These are phyloP conservation scores for Cephalotes varians DNA, from an alignment of 2,888 invertebrate species.

Conservation along the genomic window DNA sequence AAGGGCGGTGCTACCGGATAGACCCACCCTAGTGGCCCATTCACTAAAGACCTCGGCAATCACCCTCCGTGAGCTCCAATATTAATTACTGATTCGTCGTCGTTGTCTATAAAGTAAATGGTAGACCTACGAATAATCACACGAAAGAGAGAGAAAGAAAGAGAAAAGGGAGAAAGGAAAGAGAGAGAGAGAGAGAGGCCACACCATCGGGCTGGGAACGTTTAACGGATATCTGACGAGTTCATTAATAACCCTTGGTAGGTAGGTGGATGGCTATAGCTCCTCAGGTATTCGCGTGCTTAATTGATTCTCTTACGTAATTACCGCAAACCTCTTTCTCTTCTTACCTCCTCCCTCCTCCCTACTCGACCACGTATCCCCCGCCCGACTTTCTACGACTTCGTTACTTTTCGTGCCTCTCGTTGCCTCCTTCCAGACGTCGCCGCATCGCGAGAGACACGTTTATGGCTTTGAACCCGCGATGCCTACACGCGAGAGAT, in stretches of 20 bases:
- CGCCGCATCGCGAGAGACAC: constrained; percentile 47
- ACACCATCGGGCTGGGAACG: constrained; percentile 70
- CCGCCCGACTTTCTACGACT: constrained; percentile 1
- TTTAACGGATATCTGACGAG: constrained; percentile 81
- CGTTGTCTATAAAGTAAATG: constrained; percentile 60
- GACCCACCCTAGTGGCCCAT: constrained; percentile 68
- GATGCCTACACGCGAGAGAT: constrained; percentile 44
- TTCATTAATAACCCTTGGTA: constrained; percentile 80
- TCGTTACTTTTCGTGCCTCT: constrained; percentile 27
- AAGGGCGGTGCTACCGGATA: constrained; percentile 65
- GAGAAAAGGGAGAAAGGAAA: constrained; percentile 3
- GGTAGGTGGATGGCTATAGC: constrained; percentile 72
- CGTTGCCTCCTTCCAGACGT: constrained; percentile 20
- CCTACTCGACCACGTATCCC: neutral
- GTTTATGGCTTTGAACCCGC: constrained; percentile 59
- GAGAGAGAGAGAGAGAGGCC: constrained; percentile 46
- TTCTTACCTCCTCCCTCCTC: constrained; percentile 19
- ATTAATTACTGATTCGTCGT: constrained; percentile 73
- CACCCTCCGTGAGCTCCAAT: constrained; percentile 51
- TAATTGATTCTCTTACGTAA: constrained; percentile 80
- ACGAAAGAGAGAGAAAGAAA: constrained; percentile 16
- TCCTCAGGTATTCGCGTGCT: constrained; percentile 73
- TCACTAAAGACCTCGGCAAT: constrained; percentile 52
- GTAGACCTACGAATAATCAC: constrained; percentile 62
- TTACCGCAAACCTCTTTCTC: constrained; percentile 69